phyloP scores from a whole-genome alignment of 2,888 invertebrate genomes.

The Nymphalis polychloros region DNA sequence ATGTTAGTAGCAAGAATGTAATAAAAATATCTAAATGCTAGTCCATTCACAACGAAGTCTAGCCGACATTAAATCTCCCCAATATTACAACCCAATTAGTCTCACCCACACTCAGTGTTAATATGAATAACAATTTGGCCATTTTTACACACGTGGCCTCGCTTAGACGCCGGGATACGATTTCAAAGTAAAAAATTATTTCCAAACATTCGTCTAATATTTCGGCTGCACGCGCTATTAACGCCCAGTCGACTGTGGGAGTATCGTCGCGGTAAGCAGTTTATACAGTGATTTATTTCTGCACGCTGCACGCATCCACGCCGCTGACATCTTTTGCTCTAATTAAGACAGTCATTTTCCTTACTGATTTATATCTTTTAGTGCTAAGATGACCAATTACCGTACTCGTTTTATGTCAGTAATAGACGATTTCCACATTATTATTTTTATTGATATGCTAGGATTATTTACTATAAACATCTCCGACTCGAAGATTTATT shows the following conservation, averaged over 20 bases:
- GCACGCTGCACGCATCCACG: slow-evolving; percentile 69
- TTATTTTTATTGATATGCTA: too few species aligned
- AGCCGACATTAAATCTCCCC: slow-evolving; percentile 16
- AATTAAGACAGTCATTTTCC: slow-evolving; percentile 69
- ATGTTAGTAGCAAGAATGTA: too few species aligned
- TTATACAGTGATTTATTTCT: slow-evolving; percentile 75
- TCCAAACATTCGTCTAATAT: slow-evolving; percentile 69
- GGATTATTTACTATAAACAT: too few species aligned
- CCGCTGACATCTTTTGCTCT: slow-evolving; percentile 71
- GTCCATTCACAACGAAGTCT: background rate
- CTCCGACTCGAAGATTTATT: too few species aligned
- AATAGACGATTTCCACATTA: too few species aligned
- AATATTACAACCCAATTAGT: slow-evolving; percentile 48
- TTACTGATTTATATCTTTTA: slow-evolving; percentile 63
- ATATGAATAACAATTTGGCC: slow-evolving; percentile 17
- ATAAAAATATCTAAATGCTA: background rate
- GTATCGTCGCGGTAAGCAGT: slow-evolving; percentile 78
- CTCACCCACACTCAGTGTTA: slow-evolving; percentile 30
- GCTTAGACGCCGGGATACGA: slow-evolving; percentile 57
- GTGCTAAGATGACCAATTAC: slow-evolving; percentile 45
- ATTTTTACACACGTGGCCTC: slow-evolving; percentile 65
- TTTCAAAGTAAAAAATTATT: slow-evolving; percentile 69
- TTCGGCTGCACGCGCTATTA: slow-evolving; percentile 80
- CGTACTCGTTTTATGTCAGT: slow-evolving; percentile 9
- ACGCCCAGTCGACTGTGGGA: slow-evolving; percentile 74